Base-by-base conservation (phyloP, 2,113 vertebrate species). In the Zosterops borbonicus region DNA sequence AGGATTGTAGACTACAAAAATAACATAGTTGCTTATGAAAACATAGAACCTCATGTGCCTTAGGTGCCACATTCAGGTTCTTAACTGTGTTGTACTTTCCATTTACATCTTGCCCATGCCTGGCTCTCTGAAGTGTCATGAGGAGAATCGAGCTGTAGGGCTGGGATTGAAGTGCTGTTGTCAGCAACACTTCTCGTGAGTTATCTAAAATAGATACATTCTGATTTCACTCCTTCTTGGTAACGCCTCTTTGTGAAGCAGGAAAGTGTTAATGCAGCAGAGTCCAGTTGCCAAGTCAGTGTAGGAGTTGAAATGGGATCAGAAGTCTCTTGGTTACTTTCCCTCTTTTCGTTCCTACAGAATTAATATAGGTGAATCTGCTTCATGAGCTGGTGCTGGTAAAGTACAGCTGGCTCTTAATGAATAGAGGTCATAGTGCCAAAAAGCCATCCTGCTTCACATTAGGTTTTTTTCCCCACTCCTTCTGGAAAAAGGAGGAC, bases 381-480 rank as follows among this genome's bases (percentile, higher is more conserved):
- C 83, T 90, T 64, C 2, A 0, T 63, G 77, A 92, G 76, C 35
- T 83, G 68, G 68, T 87, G 73, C 68, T 89, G 35, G 71, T 90
- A 55, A 77, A 92, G 89, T 86, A 68, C 33, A 89, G 47, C 76
- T 94, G 92, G 95, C 91, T 93, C 69, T 41, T 78, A 47, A 77
- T 94, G 80, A 97, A 92, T 96, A 94, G 65, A 89, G 56, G 28
- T 89, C 64, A 49, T 47, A 68, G 73, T 81, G 95, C 95, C 94
- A 94, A 90, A 73, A 90, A 94, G 7, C 49, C 67, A 90, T 71
- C 53, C 65, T 83, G 80, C 73, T 87, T 89, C 80, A 75, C 68
- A 31, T 90, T 89, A 80, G 42, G 2, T 2, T 90, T 75, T 75
- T 47, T 6, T 0, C 49, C 11, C 35, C 8, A 24, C n/a, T 62